These are phyloP conservation scores for Andrena bicolor DNA, from an alignment of 2,888 invertebrate genomes.

Conservation along the genomic window DNA sequence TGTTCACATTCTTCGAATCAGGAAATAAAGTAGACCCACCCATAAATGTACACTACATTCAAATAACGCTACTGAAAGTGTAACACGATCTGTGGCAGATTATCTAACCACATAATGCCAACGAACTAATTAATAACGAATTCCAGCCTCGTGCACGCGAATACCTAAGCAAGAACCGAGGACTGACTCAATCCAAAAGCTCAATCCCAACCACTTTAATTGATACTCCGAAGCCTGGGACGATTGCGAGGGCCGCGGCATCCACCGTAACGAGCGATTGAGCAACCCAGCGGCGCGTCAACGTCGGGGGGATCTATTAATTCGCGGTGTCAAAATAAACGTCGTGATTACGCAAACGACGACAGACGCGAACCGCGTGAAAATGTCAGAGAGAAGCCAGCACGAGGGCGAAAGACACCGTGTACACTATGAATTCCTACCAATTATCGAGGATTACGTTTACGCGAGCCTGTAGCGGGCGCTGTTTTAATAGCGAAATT, in stretches of 20 bases:
- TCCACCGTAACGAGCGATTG: slow-evolving; percentile 6
- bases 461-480: slow-evolving; percentile 17
- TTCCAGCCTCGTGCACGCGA: background rate
- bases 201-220: background rate
- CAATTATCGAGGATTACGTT: slow-evolving; percentile 64
- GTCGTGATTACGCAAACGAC: slow-evolving; percentile 30
- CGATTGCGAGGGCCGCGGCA: slow-evolving; percentile 5
- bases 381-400: slow-evolving; percentile 23
- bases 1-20: no score
- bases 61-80: no score
- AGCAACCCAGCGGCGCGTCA: slow-evolving; percentile 5
- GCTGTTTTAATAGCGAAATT: slow-evolving; percentile 56
- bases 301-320: slow-evolving; percentile 11
- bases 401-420: background rate
- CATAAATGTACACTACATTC: no score
- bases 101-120: no score
- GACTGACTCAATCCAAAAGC: background rate
- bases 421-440: slow-evolving; percentile 39
- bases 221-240: background rate
- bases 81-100: no score
- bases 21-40: no score
- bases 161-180: background rate
- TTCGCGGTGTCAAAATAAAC: slow-evolving; percentile 22
- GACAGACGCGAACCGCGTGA: slow-evolving; percentile 6
- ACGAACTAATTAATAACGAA: background rate